A percentile compares a stretch with the other conserved stretches of the same genome.
Evolutionary conservation across 2,888 invertebrate species (phyloP).

Genomic region (Sarcophaga rosellei): DNA sequence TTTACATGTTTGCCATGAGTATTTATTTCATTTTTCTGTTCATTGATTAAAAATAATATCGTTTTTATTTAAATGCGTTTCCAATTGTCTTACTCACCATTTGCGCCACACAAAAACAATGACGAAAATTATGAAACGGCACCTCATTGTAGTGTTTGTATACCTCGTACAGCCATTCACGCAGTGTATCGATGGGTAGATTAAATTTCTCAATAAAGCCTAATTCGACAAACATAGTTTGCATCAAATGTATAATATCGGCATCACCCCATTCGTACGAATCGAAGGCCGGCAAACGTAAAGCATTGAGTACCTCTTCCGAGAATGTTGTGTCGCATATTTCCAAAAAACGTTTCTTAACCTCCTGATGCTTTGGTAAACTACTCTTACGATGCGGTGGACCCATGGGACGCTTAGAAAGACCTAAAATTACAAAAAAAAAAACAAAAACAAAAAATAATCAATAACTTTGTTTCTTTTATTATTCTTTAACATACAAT

Average conservation of each 20-base stretch:
- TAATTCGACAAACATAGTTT: conserved; percentile 91
- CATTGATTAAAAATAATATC: background rate
- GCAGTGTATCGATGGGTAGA: conserved; percentile 86
- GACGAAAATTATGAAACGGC: conserved; percentile 93
- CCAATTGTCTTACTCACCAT: conserved; percentile 84
- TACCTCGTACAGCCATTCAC: conserved; percentile 88
- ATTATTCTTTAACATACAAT: no score
- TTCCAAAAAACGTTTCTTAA: conserved; percentile 81
- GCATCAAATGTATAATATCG: conserved; percentile 88
- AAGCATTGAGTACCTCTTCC: conserved; percentile 81
- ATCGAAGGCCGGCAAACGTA: conserved; percentile 85
- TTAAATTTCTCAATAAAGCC: conserved; percentile 88
- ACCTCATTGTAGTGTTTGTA: conserved; percentile 93
- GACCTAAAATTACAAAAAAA: conserved; percentile 73
- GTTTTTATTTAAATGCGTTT: no score
- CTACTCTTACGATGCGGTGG: conserved; percentile 81
- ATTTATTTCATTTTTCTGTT: no score
- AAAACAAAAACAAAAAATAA: conserved; percentile 8
- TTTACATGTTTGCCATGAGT: no score
- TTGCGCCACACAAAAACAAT: conserved; percentile 93
- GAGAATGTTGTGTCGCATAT: conserved; percentile 81
- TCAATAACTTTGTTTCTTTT: no score
- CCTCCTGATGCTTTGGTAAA: conserved; percentile 82
- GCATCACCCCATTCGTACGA: conserved; percentile 92
- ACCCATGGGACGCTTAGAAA: conserved; percentile 80